These are phyloP conservation scores for Nannoperca obscura DNA, from an alignment of 2,797 vertebrate species.

Conservation along the genomic window DNA sequence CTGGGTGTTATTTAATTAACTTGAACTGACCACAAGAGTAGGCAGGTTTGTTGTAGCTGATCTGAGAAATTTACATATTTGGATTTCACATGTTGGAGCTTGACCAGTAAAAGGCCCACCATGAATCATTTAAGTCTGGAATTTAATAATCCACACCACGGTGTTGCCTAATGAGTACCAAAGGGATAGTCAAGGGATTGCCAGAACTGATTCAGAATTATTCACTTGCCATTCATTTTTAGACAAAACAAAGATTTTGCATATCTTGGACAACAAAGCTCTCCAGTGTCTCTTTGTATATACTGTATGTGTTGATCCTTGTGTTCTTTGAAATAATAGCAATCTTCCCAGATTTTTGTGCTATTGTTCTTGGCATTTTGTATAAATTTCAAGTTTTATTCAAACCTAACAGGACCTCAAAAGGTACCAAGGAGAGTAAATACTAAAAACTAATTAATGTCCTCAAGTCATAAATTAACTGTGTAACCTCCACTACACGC, in stretches of 20 bases:
- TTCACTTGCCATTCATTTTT: not conserved
- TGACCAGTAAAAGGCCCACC: not conserved
- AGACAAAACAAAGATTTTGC: conserved; percentile 1
- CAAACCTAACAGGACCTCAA: not conserved
- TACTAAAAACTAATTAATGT: not conserved
- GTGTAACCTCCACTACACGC: not conserved
- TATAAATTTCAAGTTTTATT: conserved; percentile 1
- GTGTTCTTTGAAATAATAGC: not conserved
- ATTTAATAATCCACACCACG: conserved; percentile 13
- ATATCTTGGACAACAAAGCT: not conserved
- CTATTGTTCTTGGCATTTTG: not conserved
- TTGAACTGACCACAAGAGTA: not conserved
- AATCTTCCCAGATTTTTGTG: not conserved
- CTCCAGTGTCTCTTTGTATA: not conserved
- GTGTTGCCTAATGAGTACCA: conserved; percentile 32
- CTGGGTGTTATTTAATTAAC: conserved; percentile 24
- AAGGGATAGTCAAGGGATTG: conserved; percentile 8
- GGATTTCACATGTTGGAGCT: conserved; percentile 10
- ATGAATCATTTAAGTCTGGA: conserved; percentile 37
- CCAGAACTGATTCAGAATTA: not conserved
- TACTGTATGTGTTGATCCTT: not conserved
- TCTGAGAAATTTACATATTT: conserved; percentile 13
- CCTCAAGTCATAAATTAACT: conserved; percentile 26
- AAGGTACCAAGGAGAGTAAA: conserved; percentile 9
- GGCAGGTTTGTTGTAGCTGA: not conserved